Percentiles rank a stretch among this genome's conserved stretches.
Evolutionary conservation across 2,113 vertebrate genomes (phyloP).

Genomic region (Podarcis raffonei): DNA sequence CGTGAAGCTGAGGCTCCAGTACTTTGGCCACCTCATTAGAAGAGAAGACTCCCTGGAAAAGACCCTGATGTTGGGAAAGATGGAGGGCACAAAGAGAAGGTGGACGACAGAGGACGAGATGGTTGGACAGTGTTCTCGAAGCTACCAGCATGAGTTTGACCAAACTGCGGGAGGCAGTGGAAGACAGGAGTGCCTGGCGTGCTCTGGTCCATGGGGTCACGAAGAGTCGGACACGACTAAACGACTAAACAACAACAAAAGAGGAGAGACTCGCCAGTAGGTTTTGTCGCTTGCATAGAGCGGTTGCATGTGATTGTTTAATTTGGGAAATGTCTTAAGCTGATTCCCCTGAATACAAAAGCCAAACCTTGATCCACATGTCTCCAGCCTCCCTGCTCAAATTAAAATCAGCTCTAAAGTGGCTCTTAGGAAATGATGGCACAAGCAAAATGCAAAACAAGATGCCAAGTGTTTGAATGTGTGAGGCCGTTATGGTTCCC

Average conservation of each 20-base stretch:
- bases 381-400: background rate
- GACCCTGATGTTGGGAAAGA: too few relatives aligned
- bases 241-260: background rate
- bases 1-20: too few relatives aligned
- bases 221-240: too few relatives aligned
- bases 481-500: conserved; percentile 31
- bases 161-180: too few relatives aligned
- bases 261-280: background rate
- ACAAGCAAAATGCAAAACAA: background rate
- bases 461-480: conserved; percentile 36
- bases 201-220: too few relatives aligned
- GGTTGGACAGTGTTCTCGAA: too few relatives aligned
- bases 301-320: background rate
- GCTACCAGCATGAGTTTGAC: too few relatives aligned
- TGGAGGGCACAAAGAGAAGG: too few relatives aligned
- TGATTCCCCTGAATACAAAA: background rate
- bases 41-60: too few relatives aligned
- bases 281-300: background rate
- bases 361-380: background rate
- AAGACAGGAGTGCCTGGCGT: too few relatives aligned
- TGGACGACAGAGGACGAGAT: too few relatives aligned
- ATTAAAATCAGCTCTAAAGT: conserved; percentile 1
- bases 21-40: too few relatives aligned
- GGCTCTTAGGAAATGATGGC: background rate
- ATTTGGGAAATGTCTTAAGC: background rate